Evolutionary conservation across 2,888 invertebrate genomes (phyloP), one percentile per base, ranked within the genome.

Genomic region (Ophion costatus): DNA sequence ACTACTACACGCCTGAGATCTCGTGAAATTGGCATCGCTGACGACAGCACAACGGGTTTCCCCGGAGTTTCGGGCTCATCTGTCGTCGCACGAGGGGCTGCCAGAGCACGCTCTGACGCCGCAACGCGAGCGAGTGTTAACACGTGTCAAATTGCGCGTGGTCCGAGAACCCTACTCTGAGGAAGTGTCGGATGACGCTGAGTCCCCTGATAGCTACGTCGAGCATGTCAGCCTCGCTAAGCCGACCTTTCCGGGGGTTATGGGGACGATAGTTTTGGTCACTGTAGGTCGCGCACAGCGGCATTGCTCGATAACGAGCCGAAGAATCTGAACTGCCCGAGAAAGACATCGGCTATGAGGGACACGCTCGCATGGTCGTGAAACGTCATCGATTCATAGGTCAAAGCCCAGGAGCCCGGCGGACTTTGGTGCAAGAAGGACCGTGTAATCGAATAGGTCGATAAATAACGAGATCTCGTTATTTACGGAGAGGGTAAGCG

Each of bases 91-190:
- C 66, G 61, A 80, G 76, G 74, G 77, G 75, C 71, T 59, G 69
- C 67, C 56, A 66, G 80, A 82, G 82, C 77, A 77, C 82, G 70
- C 76, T 79, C 63, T 17, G 79, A 74, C 69, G 73, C 56, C 67
- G 22, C 80, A 61, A 22, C 71, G 67, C 24, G 83, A 81, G 87
- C 33, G 38, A 76, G 66, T 76, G 86, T 86, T 86, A 88, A 84
- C 88, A 84, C 86, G 88, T 85, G 89, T 89, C 89, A 89, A 89
- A 91, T 90, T 88, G 88, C 87, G 84, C 85, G 78, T 84, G 78
- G 75, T 69, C 76, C 83, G 64, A 80, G 64, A 51, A 84, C 82
- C 75, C 81, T 82, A 74, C 82, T 80, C 82, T 75, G 70, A 69
- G 77, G 66, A 71, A 76, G 79, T 84, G 81, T 83, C 82, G 75